A percentile compares a stretch with the other conserved stretches of the same genome.
phyloP scores from a whole-genome alignment of 2,888 invertebrate species.

The Notodonta dromedarius region DNA sequence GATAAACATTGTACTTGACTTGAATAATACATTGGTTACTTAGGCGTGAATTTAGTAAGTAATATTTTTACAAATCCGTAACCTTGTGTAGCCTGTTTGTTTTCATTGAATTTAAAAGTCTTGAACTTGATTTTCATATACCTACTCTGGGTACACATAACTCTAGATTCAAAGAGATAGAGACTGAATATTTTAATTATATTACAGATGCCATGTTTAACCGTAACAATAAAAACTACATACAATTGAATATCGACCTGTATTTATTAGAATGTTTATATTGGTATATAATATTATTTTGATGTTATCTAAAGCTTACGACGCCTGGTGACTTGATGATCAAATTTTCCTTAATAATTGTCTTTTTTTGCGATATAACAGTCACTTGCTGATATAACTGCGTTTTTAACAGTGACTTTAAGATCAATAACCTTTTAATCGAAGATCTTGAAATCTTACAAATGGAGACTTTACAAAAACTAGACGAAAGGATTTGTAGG shows the following conservation, averaged over 20 bases:
- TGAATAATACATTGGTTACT: conserved; percentile 59
- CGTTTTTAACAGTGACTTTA: background rate
- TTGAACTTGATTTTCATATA: background rate
- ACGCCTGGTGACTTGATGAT: no score
- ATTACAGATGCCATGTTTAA: no score
- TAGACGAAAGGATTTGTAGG: conserved; percentile 13
- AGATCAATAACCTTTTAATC: background rate
- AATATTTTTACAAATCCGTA: conserved; percentile 23
- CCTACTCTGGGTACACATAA: no score
- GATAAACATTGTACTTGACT: conserved; percentile 65
- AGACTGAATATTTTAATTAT: no score
- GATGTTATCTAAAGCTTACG: no score
- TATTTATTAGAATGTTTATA: no score
- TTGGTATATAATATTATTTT: no score
- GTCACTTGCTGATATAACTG: background rate
- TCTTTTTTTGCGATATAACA: no score
- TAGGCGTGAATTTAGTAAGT: conserved; percentile 42
- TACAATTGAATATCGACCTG: no score
- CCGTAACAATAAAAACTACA: no score
- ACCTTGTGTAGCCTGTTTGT: conserved; percentile 21
- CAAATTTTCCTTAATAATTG: no score
- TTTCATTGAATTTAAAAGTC: background rate
- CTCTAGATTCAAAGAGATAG: no score
- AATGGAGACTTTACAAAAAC: background rate
- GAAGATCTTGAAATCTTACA: background rate